Evolutionary conservation across 2,113 vertebrate genomes (phyloP).

Genomic region (Embiotoca jacksoni): DNA sequence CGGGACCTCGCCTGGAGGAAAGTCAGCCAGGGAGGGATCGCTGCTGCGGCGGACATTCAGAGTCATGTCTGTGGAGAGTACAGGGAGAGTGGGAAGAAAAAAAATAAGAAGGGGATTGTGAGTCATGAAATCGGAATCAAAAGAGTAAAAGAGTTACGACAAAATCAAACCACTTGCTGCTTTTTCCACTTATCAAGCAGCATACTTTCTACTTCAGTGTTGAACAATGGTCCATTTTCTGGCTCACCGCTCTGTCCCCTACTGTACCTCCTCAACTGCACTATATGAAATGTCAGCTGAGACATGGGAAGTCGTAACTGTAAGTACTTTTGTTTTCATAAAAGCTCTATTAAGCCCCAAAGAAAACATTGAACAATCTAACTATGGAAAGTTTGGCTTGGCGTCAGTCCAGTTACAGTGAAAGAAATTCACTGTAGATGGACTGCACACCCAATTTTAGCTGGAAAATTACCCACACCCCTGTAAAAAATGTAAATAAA

Average conservation of each 20-base stretch:
- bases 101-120: neutral
- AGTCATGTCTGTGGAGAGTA: slow-evolving; percentile 89
- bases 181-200: slow-evolving; percentile 8
- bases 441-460: neutral
- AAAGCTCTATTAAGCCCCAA: slow-evolving; percentile 24
- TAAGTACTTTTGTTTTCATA: slow-evolving; percentile 38
- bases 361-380: slow-evolving; percentile 43
- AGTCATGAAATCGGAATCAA: slow-evolving; percentile 12
- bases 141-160: neutral
- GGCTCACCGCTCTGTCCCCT: neutral
- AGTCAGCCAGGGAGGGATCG: slow-evolving; percentile 91
- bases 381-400: slow-evolving; percentile 55
- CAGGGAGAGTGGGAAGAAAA: neutral
- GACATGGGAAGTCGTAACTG: slow-evolving; percentile 45
- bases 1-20: slow-evolving; percentile 83
- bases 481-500: slow-evolving; percentile 2
- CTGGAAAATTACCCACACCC: slow-evolving; percentile 25
- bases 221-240: neutral
- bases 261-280: too few relatives aligned
- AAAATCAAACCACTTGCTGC: too few relatives aligned
- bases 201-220: slow-evolving; percentile 19
- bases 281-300: neutral
- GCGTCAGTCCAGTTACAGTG: slow-evolving; percentile 23
- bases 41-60: slow-evolving; percentile 97
- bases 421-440: slow-evolving; percentile 31